Percentiles rank a stretch among this genome's conserved stretches.
These are phyloP conservation scores for Dufourea novaeangliae DNA, from an alignment of 1,140 invertebrate genomes.

Conservation along the genomic window DNA sequence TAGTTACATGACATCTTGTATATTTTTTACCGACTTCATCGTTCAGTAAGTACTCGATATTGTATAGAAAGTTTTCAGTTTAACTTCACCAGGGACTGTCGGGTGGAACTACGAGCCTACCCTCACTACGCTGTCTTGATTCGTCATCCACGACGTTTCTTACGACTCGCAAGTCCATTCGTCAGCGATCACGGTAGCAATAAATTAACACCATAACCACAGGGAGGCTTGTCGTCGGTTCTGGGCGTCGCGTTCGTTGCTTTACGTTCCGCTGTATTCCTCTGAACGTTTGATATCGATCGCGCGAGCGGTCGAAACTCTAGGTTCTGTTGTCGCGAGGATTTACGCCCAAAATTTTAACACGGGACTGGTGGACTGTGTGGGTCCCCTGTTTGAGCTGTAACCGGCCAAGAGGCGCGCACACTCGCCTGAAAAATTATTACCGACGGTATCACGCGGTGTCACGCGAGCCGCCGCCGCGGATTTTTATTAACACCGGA, in stretches of 20 bases:
- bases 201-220: background rate
- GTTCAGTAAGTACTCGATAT: too few relatives aligned
- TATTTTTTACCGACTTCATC: too few relatives aligned
- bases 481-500: conserved; percentile 60
- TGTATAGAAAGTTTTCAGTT: too few relatives aligned
- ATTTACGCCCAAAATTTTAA: conserved; percentile 42
- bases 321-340: conserved; percentile 33
- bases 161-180: background rate
- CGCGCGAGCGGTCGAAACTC: background rate
- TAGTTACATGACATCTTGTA: too few relatives aligned
- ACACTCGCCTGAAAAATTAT: conserved; percentile 54
- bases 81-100: too few relatives aligned
- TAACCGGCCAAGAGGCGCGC: conserved; percentile 28
- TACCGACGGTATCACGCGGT: conserved; percentile 46
- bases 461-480: conserved; percentile 51
- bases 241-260: background rate
- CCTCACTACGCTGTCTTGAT: background rate
- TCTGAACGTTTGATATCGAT: conserved; percentile 34
- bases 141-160: background rate
- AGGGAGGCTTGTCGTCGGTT: background rate
- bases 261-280: conserved; percentile 13
- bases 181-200: background rate
- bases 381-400: conserved; percentile 17
- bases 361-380: conserved; percentile 18
- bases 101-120: too few relatives aligned